These are phyloP conservation scores for Ridgeia piscesae DNA, from an alignment of 1,140 invertebrate genomes.

Conservation along the genomic window DNA sequence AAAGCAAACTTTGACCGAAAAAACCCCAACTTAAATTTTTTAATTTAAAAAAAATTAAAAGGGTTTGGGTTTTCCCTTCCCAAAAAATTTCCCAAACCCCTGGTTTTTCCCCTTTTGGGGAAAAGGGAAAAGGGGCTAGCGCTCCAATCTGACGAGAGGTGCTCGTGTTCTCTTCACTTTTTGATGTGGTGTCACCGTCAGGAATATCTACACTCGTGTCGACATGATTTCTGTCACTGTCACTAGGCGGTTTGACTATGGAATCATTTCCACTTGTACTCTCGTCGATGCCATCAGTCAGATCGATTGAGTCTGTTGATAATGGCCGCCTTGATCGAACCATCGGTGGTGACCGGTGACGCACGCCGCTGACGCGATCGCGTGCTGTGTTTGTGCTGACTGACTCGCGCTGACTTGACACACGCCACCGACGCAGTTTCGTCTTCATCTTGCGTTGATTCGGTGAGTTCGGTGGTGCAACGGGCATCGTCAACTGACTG, in stretches of 20 bases:
- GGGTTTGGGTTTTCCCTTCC: no score
- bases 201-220: neutral
- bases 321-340: neutral
- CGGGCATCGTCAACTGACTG: neutral
- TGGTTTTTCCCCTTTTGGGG: no score
- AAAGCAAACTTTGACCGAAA: no score
- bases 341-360: neutral
- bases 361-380: neutral
- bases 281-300: neutral
- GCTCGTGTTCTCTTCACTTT: neutral
- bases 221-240: neutral
- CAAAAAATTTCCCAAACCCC: no score
- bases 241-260: neutral
- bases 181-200: neutral
- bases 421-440: neutral
- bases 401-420: neutral
- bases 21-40: no score
- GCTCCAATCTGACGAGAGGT: neutral
- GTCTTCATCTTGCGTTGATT: slow-evolving; percentile 1
- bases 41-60: no score
- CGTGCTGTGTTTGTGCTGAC: neutral
- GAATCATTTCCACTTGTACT: neutral
- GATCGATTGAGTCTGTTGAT: neutral
- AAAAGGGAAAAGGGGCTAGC: neutral
- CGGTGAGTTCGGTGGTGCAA: slow-evolving; percentile 14